Base-by-base conservation (phyloP, 2,888 invertebrate genomes). In the Drosophila anomalata region DNA sequence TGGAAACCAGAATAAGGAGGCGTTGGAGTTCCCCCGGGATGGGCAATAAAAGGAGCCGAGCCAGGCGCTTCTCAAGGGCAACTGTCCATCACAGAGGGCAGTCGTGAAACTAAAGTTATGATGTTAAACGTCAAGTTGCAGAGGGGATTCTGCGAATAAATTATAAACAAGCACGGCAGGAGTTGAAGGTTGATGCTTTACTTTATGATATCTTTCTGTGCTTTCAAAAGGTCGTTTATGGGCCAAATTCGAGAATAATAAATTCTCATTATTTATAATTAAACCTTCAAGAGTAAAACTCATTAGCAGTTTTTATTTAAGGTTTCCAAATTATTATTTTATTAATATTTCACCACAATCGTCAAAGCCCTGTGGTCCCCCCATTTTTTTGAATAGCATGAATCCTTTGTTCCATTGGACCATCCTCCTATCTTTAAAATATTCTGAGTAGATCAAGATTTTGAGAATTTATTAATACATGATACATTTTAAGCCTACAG, bases 11-110 rank as follows among this genome's bases (percentile, higher is more conserved):
- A 66, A 22, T 9, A 36, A 11, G 29, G 11, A 41, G 39, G 20
- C 20, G 58, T 42, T 42, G 44, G 42, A 17, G 44, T 44, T 33
- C 48, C 47, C 17, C 2, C 3, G 12, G 22, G 20, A 20, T 17
- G 20, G 22, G 22, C 22, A 12, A 44, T 17, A 46, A 52, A 44
- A 42, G 60, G 26, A 48, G 58, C 29, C 20, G 42, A 51, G 42
- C 9, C 68, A 36, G 52, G 44, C 59, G 66, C 26, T 22, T 36
- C 66, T 73, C 79, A 81, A 81, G 88, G 86, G 88, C 81, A 81
- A 14, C 48, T 55, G 65, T 63, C 59, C 39, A 20, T 61, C 56
- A 46, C 66, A 50, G 24, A 46, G 12, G 51, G 29, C 47, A 42
- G 62, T n/a, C 36, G 36, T 20, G 41, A 9, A 53, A 6, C 39